Percentiles rank a stretch among this genome's conserved stretches.
phyloP scores from a whole-genome alignment of 53 echinoderm and acorn worm genomes.

The Paracentrotus lividus region DNA sequence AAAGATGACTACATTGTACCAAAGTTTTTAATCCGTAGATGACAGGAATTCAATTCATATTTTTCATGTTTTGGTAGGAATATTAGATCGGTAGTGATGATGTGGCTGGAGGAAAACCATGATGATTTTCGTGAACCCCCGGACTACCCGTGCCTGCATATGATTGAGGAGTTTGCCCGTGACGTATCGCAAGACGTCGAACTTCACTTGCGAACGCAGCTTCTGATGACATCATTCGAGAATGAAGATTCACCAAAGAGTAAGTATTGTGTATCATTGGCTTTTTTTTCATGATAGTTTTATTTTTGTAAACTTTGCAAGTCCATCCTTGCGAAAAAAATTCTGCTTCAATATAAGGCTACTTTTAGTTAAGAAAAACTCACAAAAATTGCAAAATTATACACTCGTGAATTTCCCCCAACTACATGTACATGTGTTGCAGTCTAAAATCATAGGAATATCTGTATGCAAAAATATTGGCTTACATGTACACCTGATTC shows the following conservation, averaged over 20 bases:
- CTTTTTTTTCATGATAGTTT: no score
- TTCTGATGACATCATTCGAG: constrained; percentile 72
- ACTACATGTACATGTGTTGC: no score
- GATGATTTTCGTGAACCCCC: constrained; percentile 90
- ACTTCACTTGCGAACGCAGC: constrained; percentile 72
- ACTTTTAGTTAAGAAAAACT: no score
- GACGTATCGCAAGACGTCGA: constrained; percentile 85
- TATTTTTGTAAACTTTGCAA: no score
- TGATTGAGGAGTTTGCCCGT: constrained; percentile 82
- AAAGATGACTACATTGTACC: no score
- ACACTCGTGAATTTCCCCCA: no score
- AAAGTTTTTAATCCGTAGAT: background rate
- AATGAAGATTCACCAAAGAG: constrained; percentile 71
- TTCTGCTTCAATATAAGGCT: no score
- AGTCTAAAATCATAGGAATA: no score
- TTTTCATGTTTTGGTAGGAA: constrained; percentile 65
- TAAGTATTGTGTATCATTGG: constrained; percentile 48
- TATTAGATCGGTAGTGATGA: constrained; percentile 89
- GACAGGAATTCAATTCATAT: background rate
- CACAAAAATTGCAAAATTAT: no score
- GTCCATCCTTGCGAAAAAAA: no score
- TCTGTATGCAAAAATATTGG: no score
- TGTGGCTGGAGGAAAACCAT: constrained; percentile 95
- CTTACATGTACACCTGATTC: no score
- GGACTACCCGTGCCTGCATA: constrained; percentile 84